A percentile compares a stretch with the other conserved stretches of the same genome.
Conservation (phyloP, 1,140 invertebrate genomes). For the Zaprionus gabonicus region DNA sequence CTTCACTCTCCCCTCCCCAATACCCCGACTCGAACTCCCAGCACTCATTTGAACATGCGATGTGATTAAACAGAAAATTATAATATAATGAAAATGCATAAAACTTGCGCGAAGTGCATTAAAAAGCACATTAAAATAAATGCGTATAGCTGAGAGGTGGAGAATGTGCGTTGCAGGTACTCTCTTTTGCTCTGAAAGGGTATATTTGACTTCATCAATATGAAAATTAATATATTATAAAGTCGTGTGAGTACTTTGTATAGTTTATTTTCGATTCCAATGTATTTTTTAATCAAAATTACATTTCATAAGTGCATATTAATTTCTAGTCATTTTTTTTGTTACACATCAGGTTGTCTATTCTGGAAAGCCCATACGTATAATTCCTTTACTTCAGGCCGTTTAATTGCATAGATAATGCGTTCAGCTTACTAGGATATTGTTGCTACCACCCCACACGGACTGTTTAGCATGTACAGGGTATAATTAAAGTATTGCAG, state of each 20-base stretch:
- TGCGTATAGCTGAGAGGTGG: background rate
- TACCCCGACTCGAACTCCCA: background rate
- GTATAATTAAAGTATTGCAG: conserved; percentile 3
- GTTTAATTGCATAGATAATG: background rate
- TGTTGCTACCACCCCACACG: background rate
- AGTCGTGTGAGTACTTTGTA: too few relatives aligned
- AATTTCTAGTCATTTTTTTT: too few relatives aligned
- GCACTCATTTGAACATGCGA: background rate
- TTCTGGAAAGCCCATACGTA: background rate
- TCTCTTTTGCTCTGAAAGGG: background rate
- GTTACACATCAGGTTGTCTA: fast-evolving
- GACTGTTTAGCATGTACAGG: background rate
- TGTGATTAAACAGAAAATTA: conserved; percentile 40
- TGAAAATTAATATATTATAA: too few relatives aligned
- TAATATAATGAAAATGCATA: conserved; percentile 61
- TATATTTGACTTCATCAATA: too few relatives aligned
- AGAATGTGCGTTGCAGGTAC: background rate
- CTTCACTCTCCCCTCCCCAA: background rate
- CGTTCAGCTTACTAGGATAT: too few relatives aligned
- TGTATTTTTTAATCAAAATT: too few relatives aligned
- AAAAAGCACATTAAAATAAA: conserved; percentile 54
- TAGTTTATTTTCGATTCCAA: too few relatives aligned
- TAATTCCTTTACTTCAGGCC: background rate
- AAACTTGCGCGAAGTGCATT: conserved; percentile 59
- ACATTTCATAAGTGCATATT: too few relatives aligned